These are phyloP conservation scores for Seladonia tumulorum DNA, from an alignment of 2,888 invertebrate genomes.

Conservation along the genomic window DNA sequence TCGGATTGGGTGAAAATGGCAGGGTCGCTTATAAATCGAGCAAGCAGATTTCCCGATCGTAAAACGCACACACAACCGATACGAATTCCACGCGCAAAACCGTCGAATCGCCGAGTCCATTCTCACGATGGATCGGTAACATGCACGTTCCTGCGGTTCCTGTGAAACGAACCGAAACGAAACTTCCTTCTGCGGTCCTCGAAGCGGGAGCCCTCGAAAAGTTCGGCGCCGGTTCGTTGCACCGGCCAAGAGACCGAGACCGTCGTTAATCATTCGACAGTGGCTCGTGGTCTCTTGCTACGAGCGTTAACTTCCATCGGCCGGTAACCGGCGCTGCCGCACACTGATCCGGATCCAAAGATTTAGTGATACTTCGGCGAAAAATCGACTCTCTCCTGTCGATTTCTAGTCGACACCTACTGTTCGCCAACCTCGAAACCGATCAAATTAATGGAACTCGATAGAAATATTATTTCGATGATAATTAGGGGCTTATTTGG, in stretches of 20 bases:
- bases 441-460: not conserved
- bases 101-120: conserved; percentile 4
- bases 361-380: conserved; percentile 2
- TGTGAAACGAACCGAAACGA: conserved; percentile 58
- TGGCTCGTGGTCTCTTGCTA: conserved; percentile 38
- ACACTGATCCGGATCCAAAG: conserved; percentile 1
- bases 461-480: not conserved
- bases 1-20: not conserved
- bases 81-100: conserved; percentile 10
- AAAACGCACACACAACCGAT: not conserved
- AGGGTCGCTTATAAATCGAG: not conserved
- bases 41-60: not conserved
- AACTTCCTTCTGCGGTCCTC: conserved; percentile 49
- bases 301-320: conserved; percentile 62
- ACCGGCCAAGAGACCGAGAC: conserved; percentile 47
- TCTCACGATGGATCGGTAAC: conserved; percentile 9
- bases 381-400: not conserved
- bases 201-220: conserved; percentile 55
- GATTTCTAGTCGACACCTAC: not conserved
- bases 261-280: conserved; percentile 66
- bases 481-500: not conserved
- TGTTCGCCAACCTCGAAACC: not conserved
- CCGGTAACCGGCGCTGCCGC: conserved; percentile 12
- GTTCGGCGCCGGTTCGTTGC: conserved; percentile 59
- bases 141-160: conserved; percentile 11